These are phyloP conservation scores for Euura lappo DNA, from an alignment of 1,140 invertebrate species.

Conservation along the genomic window DNA sequence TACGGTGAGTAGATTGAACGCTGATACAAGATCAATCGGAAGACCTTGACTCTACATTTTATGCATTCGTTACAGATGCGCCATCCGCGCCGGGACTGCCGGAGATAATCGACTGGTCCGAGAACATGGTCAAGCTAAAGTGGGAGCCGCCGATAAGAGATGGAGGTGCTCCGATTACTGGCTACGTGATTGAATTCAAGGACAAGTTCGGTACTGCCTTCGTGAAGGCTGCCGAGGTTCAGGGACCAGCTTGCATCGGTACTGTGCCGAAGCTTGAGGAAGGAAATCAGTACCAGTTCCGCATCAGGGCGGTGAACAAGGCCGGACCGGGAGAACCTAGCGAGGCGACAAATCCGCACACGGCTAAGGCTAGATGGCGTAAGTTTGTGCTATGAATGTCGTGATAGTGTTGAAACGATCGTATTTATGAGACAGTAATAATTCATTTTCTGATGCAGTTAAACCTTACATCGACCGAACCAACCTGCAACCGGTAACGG, in stretches of 20 bases:
- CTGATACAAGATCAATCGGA: not conserved
- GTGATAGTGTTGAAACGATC: not conserved
- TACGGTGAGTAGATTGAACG: conserved; percentile 68
- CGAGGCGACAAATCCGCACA: conserved; percentile 91
- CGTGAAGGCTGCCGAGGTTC: conserved; percentile 76
- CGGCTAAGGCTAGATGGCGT: conserved; percentile 92
- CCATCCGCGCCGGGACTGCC: conserved; percentile 90
- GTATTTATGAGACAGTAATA: conserved; percentile 16
- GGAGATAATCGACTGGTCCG: conserved; percentile 92
- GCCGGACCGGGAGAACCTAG: conserved; percentile 95
- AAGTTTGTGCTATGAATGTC: conserved; percentile 57
- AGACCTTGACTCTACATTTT: not conserved
- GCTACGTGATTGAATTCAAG: conserved; percentile 91
- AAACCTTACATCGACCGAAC: conserved; percentile 93
- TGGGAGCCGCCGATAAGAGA: conserved; percentile 96
- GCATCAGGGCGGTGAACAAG: conserved; percentile 94
- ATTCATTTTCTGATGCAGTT: conserved; percentile 63
- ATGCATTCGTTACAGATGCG: conserved; percentile 64
- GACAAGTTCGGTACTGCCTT: conserved; percentile 74
- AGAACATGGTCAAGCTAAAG: conserved; percentile 90
- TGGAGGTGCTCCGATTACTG: conserved; percentile 94
- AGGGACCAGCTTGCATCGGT: conserved; percentile 80
- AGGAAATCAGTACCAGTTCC: conserved; percentile 95
- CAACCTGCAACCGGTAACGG: conserved; percentile 80
- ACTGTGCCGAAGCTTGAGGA: conserved; percentile 89